Conservation (phyloP, 2,113 vertebrate species). For the Chionis minor region DNA sequence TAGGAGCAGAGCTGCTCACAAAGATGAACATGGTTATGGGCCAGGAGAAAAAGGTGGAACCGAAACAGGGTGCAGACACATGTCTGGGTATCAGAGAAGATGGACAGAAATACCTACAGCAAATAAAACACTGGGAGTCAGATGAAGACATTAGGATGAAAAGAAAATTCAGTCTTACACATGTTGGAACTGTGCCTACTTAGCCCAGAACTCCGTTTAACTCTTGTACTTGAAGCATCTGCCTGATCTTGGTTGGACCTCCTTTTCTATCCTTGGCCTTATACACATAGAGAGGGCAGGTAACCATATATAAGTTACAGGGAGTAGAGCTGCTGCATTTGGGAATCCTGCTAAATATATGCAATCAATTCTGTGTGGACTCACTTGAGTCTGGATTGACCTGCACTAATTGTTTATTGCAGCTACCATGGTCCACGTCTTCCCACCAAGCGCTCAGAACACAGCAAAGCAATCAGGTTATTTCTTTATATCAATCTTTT, state of each 20-base stretch:
- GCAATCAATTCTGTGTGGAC: background rate
- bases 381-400: background rate
- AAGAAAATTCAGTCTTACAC: background rate
- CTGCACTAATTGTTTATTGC: background rate
- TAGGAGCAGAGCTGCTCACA: background rate
- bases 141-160: background rate
- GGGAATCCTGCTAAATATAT: background rate
- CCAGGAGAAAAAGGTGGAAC: background rate
- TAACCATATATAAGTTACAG: too few relatives aligned
- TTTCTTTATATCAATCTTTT: background rate
- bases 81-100: background rate
- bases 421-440: background rate
- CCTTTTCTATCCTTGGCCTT: background rate
- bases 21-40: background rate
- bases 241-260: background rate
- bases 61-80: fast-evolving
- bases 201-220: background rate
- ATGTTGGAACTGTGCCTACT: background rate
- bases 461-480: background rate
- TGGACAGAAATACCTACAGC: background rate
- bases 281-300: background rate
- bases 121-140: background rate
- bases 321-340: background rate
- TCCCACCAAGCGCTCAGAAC: background rate
- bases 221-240: background rate